Evolutionary conservation across 2,888 invertebrate species (phyloP).

Genomic region (Cartodere bifasciata): DNA sequence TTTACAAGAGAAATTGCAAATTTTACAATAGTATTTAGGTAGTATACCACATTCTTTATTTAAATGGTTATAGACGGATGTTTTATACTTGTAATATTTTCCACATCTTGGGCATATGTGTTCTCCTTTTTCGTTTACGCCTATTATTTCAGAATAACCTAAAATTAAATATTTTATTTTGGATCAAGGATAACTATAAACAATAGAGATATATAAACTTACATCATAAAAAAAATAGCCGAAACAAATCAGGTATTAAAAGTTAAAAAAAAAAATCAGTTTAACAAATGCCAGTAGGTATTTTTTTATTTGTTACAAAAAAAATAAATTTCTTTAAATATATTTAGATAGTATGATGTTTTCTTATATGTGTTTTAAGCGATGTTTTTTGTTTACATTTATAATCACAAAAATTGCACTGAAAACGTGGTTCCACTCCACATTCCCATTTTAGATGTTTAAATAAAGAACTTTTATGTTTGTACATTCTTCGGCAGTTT

Average conservation of each 20-base stretch:
- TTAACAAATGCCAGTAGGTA: too few relatives aligned
- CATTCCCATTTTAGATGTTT: conserved; percentile 21
- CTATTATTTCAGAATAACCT: too few relatives aligned
- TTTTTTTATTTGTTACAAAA: too few relatives aligned
- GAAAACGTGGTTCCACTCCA: conserved; percentile 16
- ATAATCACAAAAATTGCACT: conserved; percentile 16
- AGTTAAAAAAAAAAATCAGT: too few relatives aligned
- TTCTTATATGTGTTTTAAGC: conserved; percentile 2
- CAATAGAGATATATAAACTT: too few relatives aligned
- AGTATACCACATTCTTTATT: conserved; percentile 53
- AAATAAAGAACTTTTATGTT: conserved; percentile 21
- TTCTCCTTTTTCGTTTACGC: conserved; percentile 18
- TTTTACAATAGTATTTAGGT: conserved; percentile 23
- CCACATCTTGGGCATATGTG: conserved; percentile 50
- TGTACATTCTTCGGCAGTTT: conserved; percentile 16
- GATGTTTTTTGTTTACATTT: conserved; percentile 13
- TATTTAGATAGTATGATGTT: too few relatives aligned
- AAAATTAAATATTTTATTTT: too few relatives aligned
- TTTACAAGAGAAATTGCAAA: conserved; percentile 25
- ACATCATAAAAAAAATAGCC: too few relatives aligned
- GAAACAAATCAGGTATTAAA: too few relatives aligned
- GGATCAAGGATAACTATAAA: too few relatives aligned
- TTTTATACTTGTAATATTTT: conserved; percentile 65
- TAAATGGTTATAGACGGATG: conserved; percentile 59
- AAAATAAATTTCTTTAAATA: too few relatives aligned